A percentile compares a stretch with the other conserved stretches of the same genome.
Evolutionary conservation across 2,888 invertebrate species (phyloP).

Genomic region (Ecliptopera silaceata): DNA sequence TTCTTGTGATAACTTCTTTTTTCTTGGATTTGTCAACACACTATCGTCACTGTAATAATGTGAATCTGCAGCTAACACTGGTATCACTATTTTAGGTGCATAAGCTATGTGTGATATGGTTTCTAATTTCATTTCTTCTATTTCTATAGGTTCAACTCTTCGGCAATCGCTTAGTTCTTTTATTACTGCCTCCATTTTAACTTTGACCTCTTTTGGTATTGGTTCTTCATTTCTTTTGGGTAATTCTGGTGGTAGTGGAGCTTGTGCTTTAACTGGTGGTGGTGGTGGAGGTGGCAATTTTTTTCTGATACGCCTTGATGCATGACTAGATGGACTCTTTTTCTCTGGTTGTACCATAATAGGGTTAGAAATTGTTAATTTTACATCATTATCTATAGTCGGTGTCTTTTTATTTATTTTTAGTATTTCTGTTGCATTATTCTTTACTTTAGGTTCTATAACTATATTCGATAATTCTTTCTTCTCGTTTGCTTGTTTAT

Average conservation of each 20-base stretch:
- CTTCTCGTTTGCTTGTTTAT: slow-evolving; percentile 33
- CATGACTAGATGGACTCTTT: slow-evolving; percentile 60
- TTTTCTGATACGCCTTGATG: slow-evolving; percentile 66
- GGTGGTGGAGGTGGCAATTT: slow-evolving; percentile 76
- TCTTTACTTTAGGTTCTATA: slow-evolving; percentile 1
- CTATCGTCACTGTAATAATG: slow-evolving; percentile 70
- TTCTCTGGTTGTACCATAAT: slow-evolving; percentile 44
- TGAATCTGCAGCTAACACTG: slow-evolving; percentile 71
- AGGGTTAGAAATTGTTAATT: slow-evolving; percentile 21
- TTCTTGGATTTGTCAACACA: slow-evolving; percentile 49
- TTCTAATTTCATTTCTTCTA: slow-evolving; percentile 59
- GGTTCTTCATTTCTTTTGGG: slow-evolving; percentile 57
- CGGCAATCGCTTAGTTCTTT: slow-evolving; percentile 77
- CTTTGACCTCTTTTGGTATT: slow-evolving; percentile 80
- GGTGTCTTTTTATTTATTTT: slow-evolving; percentile 17
- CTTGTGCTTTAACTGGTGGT: slow-evolving; percentile 58
- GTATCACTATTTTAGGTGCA: slow-evolving; percentile 73
- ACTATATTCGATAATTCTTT: slow-evolving; percentile 19
- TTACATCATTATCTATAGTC: slow-evolving; percentile 21
- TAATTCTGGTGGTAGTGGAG: slow-evolving; percentile 29
- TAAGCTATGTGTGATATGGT: slow-evolving; percentile 49
- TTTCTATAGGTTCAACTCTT: slow-evolving; percentile 60
- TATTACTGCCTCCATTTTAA: slow-evolving; percentile 85
- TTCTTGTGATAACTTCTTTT: slow-evolving; percentile 52
- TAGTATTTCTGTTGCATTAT: background rate